A percentile compares a stretch with the other conserved stretches of the same genome.
Conservation (phyloP, 2,113 vertebrate genomes). For the Pluvianellus socialis region DNA sequence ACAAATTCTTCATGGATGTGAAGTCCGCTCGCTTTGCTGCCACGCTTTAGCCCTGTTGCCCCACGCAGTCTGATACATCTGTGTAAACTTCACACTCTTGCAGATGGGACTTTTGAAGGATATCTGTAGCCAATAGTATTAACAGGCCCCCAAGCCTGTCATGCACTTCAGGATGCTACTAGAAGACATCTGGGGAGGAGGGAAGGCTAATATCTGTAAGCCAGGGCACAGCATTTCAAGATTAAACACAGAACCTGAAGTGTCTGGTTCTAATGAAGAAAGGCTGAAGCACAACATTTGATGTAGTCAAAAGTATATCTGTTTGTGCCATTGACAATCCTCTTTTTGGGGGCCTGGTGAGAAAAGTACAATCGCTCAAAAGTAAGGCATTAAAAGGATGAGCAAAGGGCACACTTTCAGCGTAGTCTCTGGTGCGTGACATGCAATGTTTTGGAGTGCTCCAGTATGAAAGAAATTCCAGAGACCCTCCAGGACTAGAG, state of each 20-base stretch:
- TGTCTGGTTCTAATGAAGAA: background rate
- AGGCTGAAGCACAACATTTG: background rate
- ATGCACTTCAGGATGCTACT: background rate
- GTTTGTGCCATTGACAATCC: background rate
- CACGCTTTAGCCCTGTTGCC: background rate
- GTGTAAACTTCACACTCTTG: background rate
- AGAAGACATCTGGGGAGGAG: background rate
- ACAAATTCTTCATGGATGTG: accelerated
- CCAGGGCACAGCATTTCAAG: background rate
- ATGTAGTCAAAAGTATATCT: background rate
- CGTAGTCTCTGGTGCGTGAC: accelerated
- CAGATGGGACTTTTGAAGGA: background rate
- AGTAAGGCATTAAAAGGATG: background rate
- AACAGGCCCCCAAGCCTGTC: background rate
- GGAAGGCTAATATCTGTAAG: background rate
- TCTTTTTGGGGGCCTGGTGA: background rate
- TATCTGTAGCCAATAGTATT: background rate
- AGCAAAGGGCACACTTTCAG: background rate
- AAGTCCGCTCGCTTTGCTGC: background rate
- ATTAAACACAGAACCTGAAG: background rate
- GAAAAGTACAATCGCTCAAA: background rate
- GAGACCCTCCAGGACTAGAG: background rate
- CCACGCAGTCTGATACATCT: background rate
- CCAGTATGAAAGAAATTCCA: background rate
- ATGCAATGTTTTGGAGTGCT: background rate